A percentile compares a stretch with the other conserved stretches of the same genome.
Conservation (phyloP, 2,888 invertebrate genomes). For the Lysandra bellargus region DNA sequence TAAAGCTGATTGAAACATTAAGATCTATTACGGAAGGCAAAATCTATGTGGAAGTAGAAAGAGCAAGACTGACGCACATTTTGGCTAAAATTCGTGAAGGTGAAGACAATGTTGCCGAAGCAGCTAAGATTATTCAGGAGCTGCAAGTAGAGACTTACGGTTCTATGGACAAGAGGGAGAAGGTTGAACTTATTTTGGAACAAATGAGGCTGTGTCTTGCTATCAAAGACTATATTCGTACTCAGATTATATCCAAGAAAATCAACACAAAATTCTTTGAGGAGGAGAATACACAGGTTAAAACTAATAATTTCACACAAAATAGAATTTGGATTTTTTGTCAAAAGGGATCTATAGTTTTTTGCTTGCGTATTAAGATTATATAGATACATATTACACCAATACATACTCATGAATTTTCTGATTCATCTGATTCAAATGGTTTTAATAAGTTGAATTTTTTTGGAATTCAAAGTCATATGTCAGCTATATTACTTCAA, state of each 20-base stretch:
- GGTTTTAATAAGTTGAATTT: too few relatives aligned
- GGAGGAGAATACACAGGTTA: slow-evolving; percentile 85
- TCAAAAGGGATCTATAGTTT: too few relatives aligned
- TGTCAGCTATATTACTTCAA: too few relatives aligned
- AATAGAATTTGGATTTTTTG: too few relatives aligned
- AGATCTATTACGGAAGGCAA: slow-evolving; percentile 98
- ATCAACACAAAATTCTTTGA: slow-evolving; percentile 98
- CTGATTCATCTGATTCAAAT: too few relatives aligned
- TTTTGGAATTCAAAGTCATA: too few relatives aligned
- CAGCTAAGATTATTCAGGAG: slow-evolving; percentile 96
- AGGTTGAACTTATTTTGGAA: slow-evolving; percentile 97
- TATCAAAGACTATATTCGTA: slow-evolving; percentile 97
- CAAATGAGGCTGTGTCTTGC: slow-evolving; percentile 98
- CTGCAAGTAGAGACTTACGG: slow-evolving; percentile 98
- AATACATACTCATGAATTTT: too few relatives aligned
- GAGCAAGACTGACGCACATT: slow-evolving; percentile 96
- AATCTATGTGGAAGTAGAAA: slow-evolving; percentile 99
- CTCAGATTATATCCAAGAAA: slow-evolving; percentile 99
- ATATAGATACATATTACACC: too few relatives aligned
- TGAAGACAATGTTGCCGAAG: slow-evolving; percentile 91
- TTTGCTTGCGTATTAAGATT: too few relatives aligned
- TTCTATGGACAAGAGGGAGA: slow-evolving; percentile 98
- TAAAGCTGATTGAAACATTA: slow-evolving; percentile 97
- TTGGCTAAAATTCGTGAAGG: slow-evolving; percentile 91
- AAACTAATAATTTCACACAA: neutral